Evolutionary conservation across 2,888 invertebrate species (phyloP), one percentile per base, ranked within the genome.

Genomic region (Phytoseiulus persimilis): DNA sequence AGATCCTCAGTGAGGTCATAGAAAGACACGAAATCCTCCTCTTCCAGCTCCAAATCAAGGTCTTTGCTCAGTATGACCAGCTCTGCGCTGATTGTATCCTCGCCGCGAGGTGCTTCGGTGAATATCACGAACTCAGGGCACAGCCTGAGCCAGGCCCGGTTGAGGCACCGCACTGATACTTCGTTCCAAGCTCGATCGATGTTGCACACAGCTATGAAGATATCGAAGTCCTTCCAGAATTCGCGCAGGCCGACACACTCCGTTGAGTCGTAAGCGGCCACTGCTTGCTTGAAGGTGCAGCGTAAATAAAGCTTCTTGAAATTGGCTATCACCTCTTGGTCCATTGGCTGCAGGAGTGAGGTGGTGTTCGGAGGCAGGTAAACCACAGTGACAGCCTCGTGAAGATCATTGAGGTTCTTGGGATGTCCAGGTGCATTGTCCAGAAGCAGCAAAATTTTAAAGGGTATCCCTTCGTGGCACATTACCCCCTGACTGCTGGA

Each of bases 371-470:
- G 45, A 31, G 90, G 89, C 32, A 83, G 28, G 87, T 32, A 89
- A 18, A 90, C n/a, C 33, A 87, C 89, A n/a, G 89, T 87, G 31
- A 90, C 32, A 31, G 89, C 83, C 28, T 83, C 83, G 6, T 90
- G 89, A 31, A 90, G 31, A 46, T 90, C 32, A 33, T 89, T 28
- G 18, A 89, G 84, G 89, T 28, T 32, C 9, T 32, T 23, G 0
- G 89, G 90, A 84, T 90, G 90, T 32, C 83, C 89, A n/a, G 90
- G 83, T 46, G 89, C 90, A 45, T 90, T 90, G 89, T 90, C 90
- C 23, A 90, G 31, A 31, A 90, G 32, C 31, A 89, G 83, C 83
- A 89, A n/a, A 90, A 89, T 23, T 89, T 90, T 90, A 83, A 90
- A 28, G 45, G 65, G 32, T 90, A 31, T 18, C 84, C 84, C 23